Conservation (phyloP, 2,888 invertebrate species). For the Calameuta pallipes region DNA sequence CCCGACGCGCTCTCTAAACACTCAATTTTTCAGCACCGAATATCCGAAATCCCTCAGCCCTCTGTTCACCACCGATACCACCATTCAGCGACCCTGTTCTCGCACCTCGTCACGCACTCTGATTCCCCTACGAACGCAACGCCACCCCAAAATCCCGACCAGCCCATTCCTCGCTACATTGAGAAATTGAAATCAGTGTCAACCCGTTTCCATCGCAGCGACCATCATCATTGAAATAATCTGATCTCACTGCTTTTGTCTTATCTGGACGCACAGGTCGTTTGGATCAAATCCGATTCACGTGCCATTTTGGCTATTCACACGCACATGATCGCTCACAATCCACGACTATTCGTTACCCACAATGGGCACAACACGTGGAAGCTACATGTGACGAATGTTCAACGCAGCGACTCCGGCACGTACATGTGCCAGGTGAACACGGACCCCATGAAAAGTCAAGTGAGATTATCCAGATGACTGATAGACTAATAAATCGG, state of each 20-base stretch:
- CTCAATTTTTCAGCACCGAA: conserved; percentile 19
- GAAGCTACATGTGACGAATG: conserved; percentile 65
- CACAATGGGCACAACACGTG: conserved; percentile 65
- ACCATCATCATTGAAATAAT: not conserved
- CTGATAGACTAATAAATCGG: not conserved
- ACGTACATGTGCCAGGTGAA: conserved; percentile 67
- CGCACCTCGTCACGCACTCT: not conserved
- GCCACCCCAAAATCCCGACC: not conserved
- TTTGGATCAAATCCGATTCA: conserved; percentile 59
- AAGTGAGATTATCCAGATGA: conserved; percentile 32
- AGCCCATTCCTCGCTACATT: not conserved
- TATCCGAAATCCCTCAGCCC: not conserved
- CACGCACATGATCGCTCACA: conserved; percentile 63
- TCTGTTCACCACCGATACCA: not conserved
- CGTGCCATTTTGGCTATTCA: conserved; percentile 58
- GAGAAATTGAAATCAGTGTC: not conserved
- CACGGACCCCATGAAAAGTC: conserved; percentile 56
- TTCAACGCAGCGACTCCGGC: conserved; percentile 65
- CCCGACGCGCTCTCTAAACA: conserved; percentile 24
- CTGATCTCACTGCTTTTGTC: not conserved
- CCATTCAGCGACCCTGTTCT: not conserved
- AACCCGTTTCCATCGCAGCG: not conserved
- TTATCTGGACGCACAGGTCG: conserved; percentile 44
- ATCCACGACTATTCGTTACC: conserved; percentile 56
- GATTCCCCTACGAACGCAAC: not conserved